Base-by-base conservation (phyloP, 2,797 vertebrate genomes). In the Crypturellus tataupa region DNA sequence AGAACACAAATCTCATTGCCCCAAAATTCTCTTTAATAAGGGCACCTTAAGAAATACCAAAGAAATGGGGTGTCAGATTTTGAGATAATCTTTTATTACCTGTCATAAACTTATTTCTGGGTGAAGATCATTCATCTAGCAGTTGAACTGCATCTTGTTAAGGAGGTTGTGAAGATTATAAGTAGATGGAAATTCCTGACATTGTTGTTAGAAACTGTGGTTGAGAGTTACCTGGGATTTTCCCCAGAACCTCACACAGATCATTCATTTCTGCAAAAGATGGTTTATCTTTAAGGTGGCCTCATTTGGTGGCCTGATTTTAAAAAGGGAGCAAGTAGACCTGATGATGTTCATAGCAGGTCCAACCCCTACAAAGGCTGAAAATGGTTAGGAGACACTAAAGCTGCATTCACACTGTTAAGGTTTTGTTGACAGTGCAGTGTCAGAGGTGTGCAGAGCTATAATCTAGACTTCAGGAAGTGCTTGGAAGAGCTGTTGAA, bases 161-260 rank as follows among this genome's bases (percentile, higher is more conserved):
- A 31, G 47, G 90, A 46, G 3, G 9, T 76, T 94, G 67, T 76
- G 42, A 29, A 91, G 89, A 92, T 89, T 40, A 42, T 44, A 73
- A 73, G 51, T 73, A 85, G 42, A 35, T 88, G 94, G 94, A 88
- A 96, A 97, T 68, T 84, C 64, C 73, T 94, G 77, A 68, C 0
- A 0, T 69, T 93, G 59, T 44, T 79, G 27, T 56, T 89, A 70
- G 39, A 80, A 33, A 3, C 47, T 87, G 77, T 90, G 89, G 78
- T 70, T 87, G 37, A 89, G 31, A 70, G 37, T 67, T 84, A 91
- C 64, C 33, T 94, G 89, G 95, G 89, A 94, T 91, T 96, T 97
- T 73, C 95, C 95, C 89, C 70, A 4, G 17, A 49, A 88, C 10
- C 33, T 93, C 83, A 63, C 91, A 82, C 44, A 55, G 33, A 85